These are phyloP conservation scores for Halictus quadricinctus DNA, from an alignment of 2,888 invertebrate species.

Conservation along the genomic window DNA sequence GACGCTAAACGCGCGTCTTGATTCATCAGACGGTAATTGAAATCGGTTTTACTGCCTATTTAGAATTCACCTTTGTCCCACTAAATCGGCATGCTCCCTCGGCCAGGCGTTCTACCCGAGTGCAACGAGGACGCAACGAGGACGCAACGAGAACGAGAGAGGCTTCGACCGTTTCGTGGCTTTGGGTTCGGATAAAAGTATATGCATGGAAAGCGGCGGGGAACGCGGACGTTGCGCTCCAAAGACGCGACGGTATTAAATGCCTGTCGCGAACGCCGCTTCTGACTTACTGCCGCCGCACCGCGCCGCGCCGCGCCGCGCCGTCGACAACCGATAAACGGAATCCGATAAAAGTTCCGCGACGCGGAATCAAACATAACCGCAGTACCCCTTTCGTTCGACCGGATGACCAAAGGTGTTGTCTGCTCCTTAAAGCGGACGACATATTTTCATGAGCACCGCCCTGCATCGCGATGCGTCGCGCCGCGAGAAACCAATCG, in stretches of 20 bases:
- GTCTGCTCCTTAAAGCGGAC: background rate
- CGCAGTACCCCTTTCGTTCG: background rate
- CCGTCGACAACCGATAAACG: constrained; percentile 5
- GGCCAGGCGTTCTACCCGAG: background rate
- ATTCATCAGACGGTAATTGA: constrained; percentile 52
- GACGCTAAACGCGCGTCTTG: constrained; percentile 45
- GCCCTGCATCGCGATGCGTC: background rate
- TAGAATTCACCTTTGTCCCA: constrained; percentile 32
- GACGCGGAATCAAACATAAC: background rate
- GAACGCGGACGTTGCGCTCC: constrained; percentile 29
- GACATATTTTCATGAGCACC: background rate
- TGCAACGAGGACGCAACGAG: background rate
- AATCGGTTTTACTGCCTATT: constrained; percentile 35
- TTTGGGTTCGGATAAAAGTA: constrained; percentile 14
- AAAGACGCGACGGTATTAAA: constrained; percentile 31
- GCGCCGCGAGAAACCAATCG: background rate
- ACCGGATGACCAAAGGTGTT: background rate
- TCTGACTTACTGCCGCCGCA: background rate
- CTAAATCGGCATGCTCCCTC: constrained; percentile 20
- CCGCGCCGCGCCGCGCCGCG: no score
- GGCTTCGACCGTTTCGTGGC: background rate
- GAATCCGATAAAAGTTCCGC: no score
- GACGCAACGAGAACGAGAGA: background rate
- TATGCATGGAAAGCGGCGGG: constrained; percentile 30
- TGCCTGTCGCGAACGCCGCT: background rate